Percentiles rank a stretch among this genome's conserved stretches.
phyloP scores from a whole-genome alignment of 2,888 invertebrate genomes.

The Hyles lineata region DNA sequence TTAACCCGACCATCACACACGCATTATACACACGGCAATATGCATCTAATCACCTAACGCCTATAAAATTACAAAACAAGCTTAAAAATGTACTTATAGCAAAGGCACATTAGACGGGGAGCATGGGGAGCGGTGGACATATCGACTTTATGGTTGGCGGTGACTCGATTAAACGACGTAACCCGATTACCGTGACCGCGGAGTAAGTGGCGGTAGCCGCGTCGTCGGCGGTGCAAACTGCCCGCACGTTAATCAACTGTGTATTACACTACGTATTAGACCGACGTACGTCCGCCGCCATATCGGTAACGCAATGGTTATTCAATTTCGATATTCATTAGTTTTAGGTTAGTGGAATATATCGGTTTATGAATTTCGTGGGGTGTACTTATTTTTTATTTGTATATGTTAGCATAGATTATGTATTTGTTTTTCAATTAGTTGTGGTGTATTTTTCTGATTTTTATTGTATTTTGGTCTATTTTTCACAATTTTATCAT shows the following conservation, averaged over 20 bases:
- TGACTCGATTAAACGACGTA: slow-evolving; percentile 75
- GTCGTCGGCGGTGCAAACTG: slow-evolving; percentile 57
- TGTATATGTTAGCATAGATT: too few species aligned
- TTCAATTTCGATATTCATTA: slow-evolving; percentile 42
- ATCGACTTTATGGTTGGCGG: slow-evolving; percentile 63
- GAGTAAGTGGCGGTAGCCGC: slow-evolving; percentile 65
- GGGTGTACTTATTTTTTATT: too few species aligned
- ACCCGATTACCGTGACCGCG: slow-evolving; percentile 75
- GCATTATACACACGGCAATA: too few species aligned
- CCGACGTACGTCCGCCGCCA: slow-evolving; percentile 28
- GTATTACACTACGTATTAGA: slow-evolving; percentile 33
- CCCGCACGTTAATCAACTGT: slow-evolving; percentile 57
- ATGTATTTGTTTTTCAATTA: too few species aligned
- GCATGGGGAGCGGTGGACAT: slow-evolving; percentile 49
- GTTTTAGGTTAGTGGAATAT: too few species aligned
- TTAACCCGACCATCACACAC: too few species aligned
- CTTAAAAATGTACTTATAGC: not conserved
- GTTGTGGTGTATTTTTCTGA: too few species aligned
- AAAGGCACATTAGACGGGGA: slow-evolving; percentile 3
- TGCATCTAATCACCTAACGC: too few species aligned
- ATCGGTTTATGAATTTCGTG: too few species aligned
- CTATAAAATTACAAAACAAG: not conserved
- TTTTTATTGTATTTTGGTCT: too few species aligned
- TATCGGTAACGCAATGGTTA: slow-evolving; percentile 35
- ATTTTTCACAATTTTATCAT: too few species aligned